Percentiles rank a stretch among this genome's conserved stretches.
These are phyloP conservation scores for Siderastrea siderea DNA, from an alignment of 92 coral and sea anemone species.

Conservation along the genomic window DNA sequence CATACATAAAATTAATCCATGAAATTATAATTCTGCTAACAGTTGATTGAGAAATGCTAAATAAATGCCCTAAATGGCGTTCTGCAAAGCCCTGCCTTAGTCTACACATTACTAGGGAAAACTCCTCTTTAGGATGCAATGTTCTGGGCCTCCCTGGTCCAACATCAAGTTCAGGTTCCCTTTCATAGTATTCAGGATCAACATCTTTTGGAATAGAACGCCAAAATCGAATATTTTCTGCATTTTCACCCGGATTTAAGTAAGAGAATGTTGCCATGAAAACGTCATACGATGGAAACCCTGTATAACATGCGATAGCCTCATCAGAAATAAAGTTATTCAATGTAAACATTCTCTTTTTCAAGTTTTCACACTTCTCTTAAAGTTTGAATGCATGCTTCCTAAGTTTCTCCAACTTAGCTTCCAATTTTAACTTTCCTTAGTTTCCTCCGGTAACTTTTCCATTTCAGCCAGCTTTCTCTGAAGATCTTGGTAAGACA, in stretches of 20 bases:
- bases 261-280: conserved; percentile 44
- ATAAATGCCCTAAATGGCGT: conserved; percentile 63
- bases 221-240: conserved; percentile 54
- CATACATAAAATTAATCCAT: conserved; percentile 72
- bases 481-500: too few relatives aligned
- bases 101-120: conserved; percentile 49
- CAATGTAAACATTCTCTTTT: conserved; percentile 38
- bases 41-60: conserved; percentile 59
- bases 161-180: neutral
- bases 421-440: too few relatives aligned
- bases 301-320: conserved; percentile 54
- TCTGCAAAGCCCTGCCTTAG: conserved; percentile 64
- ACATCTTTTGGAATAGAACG: conserved; percentile 12
- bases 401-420: too few relatives aligned
- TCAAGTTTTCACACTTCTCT: conserved; percentile 30
- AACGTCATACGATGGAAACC: conserved; percentile 56
- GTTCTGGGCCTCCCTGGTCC: conserved; percentile 55
- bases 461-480: too few relatives aligned
- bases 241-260: conserved; percentile 54
- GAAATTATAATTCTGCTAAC: conserved; percentile 56
- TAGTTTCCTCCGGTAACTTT: too few relatives aligned
- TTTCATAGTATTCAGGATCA: conserved; percentile 2
- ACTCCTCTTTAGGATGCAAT: conserved; percentile 58
- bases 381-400: too few relatives aligned
- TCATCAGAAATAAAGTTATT: conserved; percentile 14